Percentiles rank a stretch among this genome's conserved stretches.
Evolutionary conservation across 2,888 invertebrate genomes (phyloP).

Genomic region (Exocentrus adspersus): DNA sequence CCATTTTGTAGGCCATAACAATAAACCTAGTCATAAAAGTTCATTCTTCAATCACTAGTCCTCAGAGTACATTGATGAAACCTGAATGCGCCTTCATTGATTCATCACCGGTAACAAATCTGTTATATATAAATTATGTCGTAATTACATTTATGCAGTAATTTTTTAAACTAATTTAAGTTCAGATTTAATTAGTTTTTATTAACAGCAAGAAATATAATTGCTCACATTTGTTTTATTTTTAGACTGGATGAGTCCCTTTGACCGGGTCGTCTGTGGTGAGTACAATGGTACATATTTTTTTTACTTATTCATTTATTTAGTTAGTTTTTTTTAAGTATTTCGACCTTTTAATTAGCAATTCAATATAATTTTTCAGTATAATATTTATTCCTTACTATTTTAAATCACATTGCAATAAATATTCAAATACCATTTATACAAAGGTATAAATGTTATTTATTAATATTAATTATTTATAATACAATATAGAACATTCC

Average conservation of each 20-base stretch:
- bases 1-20: constrained; percentile 61
- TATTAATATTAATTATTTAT: too few species aligned
- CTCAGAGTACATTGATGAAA: constrained; percentile 18
- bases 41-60: constrained; percentile 43
- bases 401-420: too few species aligned
- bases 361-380: not conserved
- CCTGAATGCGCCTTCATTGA: not conserved
- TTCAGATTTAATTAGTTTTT: too few species aligned
- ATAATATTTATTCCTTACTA: too few species aligned
- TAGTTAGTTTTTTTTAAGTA: constrained; percentile 59
- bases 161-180: too few species aligned
- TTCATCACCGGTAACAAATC: too few species aligned
- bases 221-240: constrained; percentile 59
- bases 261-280: constrained; percentile 94
- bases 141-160: too few species aligned
- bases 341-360: not conserved
- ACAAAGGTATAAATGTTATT: too few species aligned
- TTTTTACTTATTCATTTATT: constrained; percentile 65
- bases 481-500: constrained; percentile 19
- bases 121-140: too few species aligned
- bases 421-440: too few species aligned
- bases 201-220: too few species aligned
- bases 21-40: constrained; percentile 60
- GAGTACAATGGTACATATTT: constrained; percentile 86
- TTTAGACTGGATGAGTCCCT: constrained; percentile 96